Base-by-base conservation (phyloP, 2,888 invertebrate species). In the Podabrus alpinus region DNA sequence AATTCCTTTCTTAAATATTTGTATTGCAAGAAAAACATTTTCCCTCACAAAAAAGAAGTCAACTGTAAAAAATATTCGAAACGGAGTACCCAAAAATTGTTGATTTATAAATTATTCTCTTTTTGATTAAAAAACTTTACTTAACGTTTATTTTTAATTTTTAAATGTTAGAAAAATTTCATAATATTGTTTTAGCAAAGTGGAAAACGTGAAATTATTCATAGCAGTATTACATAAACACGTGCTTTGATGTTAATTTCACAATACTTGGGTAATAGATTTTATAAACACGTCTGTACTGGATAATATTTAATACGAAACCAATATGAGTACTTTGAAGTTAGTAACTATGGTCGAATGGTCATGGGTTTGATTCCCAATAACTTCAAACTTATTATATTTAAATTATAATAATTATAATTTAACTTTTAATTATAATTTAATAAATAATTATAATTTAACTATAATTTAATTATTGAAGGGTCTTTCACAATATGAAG, bases 1-100 rank as follows among this genome's bases (percentile, higher is more conserved):
- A 69, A 69, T 73, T 69, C 66, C 60, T 61, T 66, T 66, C 66
- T 73, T 61, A 69, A 73, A 73, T 73, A 73, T 73, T 73, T 73
- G 66, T 69, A 73, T 69, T 73, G 66, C 69, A 64, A 64, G 62
- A 64, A 64, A 64, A 64, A 64, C 62, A 64, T 64, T 64, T 64
- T 64, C 62, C 11, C n/a, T 64, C 62, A 19, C 62, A 64, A 64
- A 64, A 64, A 19, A 64, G 62, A 64, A 64, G 17, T 64, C 21
- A 64, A 19, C 21, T 64, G 21, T 19, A 64, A 64, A 64, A 64
- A 64, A 13, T 45, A 45, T 13, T 7, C n/a, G 45, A 45, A 45
- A 45, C 45, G 45, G 13, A 45, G 45, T 45, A 45, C 45, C 45
- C 45, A 45, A 45, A 45, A 45, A 45, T 45, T 45, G 45, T 45